A percentile compares a stretch with the other conserved stretches of the same genome.
phyloP scores from a whole-genome alignment of 2,888 invertebrate species.

The Eupithecia pulchellata region DNA sequence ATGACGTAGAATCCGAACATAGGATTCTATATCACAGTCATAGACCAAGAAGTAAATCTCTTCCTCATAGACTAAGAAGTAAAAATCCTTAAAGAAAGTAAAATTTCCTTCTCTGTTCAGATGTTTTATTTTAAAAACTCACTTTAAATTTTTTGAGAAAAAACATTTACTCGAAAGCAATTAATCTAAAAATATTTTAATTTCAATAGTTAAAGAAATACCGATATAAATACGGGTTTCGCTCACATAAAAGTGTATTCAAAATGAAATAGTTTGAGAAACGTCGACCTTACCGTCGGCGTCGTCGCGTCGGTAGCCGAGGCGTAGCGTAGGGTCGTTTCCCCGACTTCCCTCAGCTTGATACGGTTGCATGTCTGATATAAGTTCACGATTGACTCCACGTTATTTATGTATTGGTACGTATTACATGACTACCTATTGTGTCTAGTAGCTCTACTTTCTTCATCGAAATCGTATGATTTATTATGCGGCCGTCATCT shows the following conservation, averaged over 20 bases:
- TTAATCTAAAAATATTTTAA: background rate
- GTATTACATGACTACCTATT: slow-evolving; percentile 68
- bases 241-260: background rate
- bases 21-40: background rate
- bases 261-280: slow-evolving; percentile 55
- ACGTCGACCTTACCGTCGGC: slow-evolving; percentile 20
- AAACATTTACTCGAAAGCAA: background rate
- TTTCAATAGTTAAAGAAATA: background rate
- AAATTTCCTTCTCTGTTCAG: background rate
- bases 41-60: background rate
- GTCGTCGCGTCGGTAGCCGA: slow-evolving; percentile 39
- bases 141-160: background rate
- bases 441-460: slow-evolving; percentile 51
- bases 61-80: background rate
- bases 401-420: slow-evolving; percentile 65
- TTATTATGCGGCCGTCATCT: slow-evolving; percentile 32
- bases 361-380: slow-evolving; percentile 57
- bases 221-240: too few species aligned
- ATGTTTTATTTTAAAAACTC: background rate
- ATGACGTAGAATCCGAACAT: background rate
- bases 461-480: slow-evolving; percentile 29
- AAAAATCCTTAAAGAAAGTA: too few species aligned
- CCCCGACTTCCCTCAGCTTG: slow-evolving; percentile 54
- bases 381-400: slow-evolving; percentile 62
- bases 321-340: slow-evolving; percentile 53